Evolutionary conservation across 2,888 invertebrate species (phyloP).

Genomic region (Fragum whitleyi): DNA sequence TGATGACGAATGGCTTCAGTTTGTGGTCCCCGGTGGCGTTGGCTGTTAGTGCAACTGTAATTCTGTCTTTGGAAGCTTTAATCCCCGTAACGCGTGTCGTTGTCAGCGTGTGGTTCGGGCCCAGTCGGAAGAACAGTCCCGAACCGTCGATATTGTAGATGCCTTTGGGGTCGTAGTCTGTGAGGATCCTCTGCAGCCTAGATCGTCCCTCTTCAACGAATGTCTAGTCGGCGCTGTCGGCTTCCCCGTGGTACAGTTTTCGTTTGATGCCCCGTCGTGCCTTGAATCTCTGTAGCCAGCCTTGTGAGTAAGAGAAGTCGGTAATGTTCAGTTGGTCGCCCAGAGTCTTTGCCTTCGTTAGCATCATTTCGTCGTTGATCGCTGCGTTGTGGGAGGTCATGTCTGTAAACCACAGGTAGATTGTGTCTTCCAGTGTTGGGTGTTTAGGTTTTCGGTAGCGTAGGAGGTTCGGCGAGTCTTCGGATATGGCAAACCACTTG

Average conservation of each 20-base stretch:
- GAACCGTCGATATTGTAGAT: conserved; percentile 67
- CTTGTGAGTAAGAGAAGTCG: conserved; percentile 37
- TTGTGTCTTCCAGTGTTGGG: conserved; percentile 36
- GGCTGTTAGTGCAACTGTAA: conserved; percentile 46
- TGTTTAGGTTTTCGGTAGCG: neutral
- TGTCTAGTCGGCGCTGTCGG: conserved; percentile 45
- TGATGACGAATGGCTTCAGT: conserved; percentile 57
- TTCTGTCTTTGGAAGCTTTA: conserved; percentile 44
- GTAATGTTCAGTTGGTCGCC: neutral
- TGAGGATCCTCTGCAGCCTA: conserved; percentile 25
- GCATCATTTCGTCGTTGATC: conserved; percentile 46
- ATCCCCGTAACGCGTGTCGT: conserved; percentile 30
- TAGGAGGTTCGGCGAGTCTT: no score
- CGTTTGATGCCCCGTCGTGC: conserved; percentile 33
- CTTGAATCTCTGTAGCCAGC: conserved; percentile 41
- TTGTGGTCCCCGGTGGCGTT: conserved; percentile 56
- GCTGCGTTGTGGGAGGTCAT: conserved; percentile 29
- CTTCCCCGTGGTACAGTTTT: conserved; percentile 37
- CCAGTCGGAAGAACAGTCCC: conserved; percentile 55
- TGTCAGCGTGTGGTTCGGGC: conserved; percentile 46
- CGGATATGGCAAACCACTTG: conserved; percentile 22
- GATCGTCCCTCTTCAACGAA: conserved; percentile 19
- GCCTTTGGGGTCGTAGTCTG: conserved; percentile 41
- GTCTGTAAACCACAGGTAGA: conserved; percentile 34
- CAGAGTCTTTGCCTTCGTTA: conserved; percentile 44